Base-by-base conservation (phyloP, 2,797 vertebrate genomes). In the Phaenicophaeus curvirostris region DNA sequence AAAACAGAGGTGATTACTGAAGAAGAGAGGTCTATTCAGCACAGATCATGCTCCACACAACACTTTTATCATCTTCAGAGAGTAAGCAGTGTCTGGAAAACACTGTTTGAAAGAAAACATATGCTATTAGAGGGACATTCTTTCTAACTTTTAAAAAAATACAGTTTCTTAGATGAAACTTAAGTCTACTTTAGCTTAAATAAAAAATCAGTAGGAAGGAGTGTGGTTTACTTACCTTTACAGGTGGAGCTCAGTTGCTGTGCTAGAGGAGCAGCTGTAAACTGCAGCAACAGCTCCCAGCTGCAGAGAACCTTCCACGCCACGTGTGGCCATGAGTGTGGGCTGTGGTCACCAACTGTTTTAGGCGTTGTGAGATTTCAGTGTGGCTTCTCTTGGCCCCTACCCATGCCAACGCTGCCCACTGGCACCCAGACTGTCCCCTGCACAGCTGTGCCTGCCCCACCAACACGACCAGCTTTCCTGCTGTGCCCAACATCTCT, bases 321-420 rank as follows among this genome's bases (percentile, higher is more conserved):
- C 46, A 46, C 17, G 20, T 21, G 46, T 21, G 17, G 46, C 46
- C 20, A 46, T 17, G 46, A 46, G 20, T 46, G 46, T 46, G 46
- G 8, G 46, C 10, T 46, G 19, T 20, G 46, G 19, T 21, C 20
- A 46, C 46, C 15, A 50, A 50, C 48, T 50, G 48, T 25, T 25
- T 48, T 50, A 25, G 48, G 48, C 13, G 25, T 18, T 14, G 7
- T 4, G 27, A 50, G 18, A 15, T 57, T 63, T 16, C 63, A 80
- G 39, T 1, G 3, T 1, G 1, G 33, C 7, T 13, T 55, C 35
- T 44, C 35, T 25, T 10, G 65, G 20, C 20, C 20, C 20, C 58
- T 65, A 3, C 9, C 1, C 3, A 9, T 2, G 1, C 63, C 28
- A 42, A 9, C 1, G 5, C 48, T 30, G 51, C 58, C 55, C 2